Evolutionary conservation across 2,113 vertebrate species (phyloP), one percentile per base, ranked within the genome.

Genomic region (Micromys minutus): DNA sequence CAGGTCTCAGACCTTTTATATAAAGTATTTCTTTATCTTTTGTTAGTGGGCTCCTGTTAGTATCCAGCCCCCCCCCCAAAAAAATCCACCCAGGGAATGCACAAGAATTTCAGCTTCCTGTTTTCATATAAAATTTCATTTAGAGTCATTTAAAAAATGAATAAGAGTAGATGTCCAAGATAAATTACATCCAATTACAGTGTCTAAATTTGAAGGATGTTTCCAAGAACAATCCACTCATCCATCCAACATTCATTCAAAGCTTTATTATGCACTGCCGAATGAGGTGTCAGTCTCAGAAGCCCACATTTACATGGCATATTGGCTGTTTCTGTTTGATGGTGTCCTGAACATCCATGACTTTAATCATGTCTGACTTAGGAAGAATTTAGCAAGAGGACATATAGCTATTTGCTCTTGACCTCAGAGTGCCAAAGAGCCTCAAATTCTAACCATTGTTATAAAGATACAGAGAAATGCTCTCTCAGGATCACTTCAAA

Each of bases 211-310:
- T 94, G 93, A 96, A 96, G 80, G 75, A 76, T 86, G 45, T 96
- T 97, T 96, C 89, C 67, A 95, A 88, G 67, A 97, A 96, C 57
- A 94, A 65, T 74, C 47, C 72, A 87, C 69, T 95, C 85, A 89
- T 63, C 76, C 67, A 88, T 59, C 61, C 72, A 88, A 85, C 45
- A 80, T 89, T 95, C 92, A 91, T 90, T 89, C 61, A 92, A 91
- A 94, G 89, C 57, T 92, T 67, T 87, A 50, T 72, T 72, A 63
- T 52, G 55, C 79, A 47, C 42, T 77, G 87, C 52, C 87, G 47
- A 94, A 91, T 7, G 81, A 90, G n/a, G 19, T n/a, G 52, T 76
- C 93, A 88, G 65, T 76, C 90, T 95, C 55, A 76, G 42, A 96
- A 96, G 52, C 45, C 3, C 75, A 74, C 24, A 65, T 69, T 76